Conservation (phyloP, 53 echinoderm and acorn worm species). For the Crossaster papposus region DNA sequence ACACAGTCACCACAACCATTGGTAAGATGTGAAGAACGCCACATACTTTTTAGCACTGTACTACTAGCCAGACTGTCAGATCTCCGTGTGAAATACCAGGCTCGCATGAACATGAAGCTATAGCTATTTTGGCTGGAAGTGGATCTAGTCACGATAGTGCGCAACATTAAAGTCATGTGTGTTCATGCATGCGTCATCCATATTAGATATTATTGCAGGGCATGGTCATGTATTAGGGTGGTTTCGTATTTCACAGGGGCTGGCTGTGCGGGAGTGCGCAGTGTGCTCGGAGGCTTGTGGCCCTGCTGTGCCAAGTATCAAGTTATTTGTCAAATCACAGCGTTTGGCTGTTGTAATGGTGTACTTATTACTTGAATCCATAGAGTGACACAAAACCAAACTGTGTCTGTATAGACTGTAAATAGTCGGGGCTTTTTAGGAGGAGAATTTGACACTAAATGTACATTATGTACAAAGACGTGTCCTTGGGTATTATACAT, state of each 20-base stretch:
- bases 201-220: slow-evolving; percentile 21
- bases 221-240: slow-evolving; percentile 6
- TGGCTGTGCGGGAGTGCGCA: background rate
- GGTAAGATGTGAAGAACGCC: slow-evolving; percentile 23
- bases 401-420: slow-evolving; percentile 30
- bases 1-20: background rate
- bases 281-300: background rate
- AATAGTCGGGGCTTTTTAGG: background rate
- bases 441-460: background rate
- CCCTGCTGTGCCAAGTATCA: slow-evolving; percentile 57
- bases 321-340: slow-evolving; percentile 53
- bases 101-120: too few relatives aligned
- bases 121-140: background rate
- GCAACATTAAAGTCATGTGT: slow-evolving; percentile 42
- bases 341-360: background rate
- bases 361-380: background rate
- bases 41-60: background rate
- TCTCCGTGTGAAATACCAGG: background rate
- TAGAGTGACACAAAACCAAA: background rate
- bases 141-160: too few relatives aligned
- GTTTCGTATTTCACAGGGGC: slow-evolving; percentile 34
- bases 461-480: too few relatives aligned
- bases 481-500: too few relatives aligned
- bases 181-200: slow-evolving; percentile 60
- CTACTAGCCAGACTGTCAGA: background rate